Evolutionary conservation across 2,797 vertebrate genomes (phyloP).

Genomic region (Bucorvus abyssinicus): DNA sequence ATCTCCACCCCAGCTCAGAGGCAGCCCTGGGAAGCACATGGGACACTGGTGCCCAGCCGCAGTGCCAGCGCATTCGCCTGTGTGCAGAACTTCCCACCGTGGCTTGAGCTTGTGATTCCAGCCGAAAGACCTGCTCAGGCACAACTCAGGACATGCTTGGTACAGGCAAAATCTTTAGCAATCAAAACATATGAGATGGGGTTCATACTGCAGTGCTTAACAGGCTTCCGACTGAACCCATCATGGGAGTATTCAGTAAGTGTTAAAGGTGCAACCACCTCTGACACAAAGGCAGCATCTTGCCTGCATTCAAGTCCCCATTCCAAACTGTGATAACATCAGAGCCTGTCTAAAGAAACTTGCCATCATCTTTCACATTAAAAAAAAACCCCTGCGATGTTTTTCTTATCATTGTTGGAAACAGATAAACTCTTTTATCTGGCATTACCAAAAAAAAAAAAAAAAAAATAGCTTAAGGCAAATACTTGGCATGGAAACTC

Average conservation of each 20-base stretch:
- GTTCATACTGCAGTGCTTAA: neutral
- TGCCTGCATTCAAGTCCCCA: neutral
- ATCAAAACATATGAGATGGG: neutral
- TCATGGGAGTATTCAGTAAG: neutral
- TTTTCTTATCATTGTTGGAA: neutral
- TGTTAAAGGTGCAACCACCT: neutral
- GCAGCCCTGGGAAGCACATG: neutral
- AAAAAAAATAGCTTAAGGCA: neutral
- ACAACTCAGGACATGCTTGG: accelerated
- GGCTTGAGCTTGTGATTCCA: neutral
- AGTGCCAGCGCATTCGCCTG: neutral
- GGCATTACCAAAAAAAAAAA: neutral
- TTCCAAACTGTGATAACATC: neutral
- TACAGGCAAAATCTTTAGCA: neutral
- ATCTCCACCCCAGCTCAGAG: neutral
- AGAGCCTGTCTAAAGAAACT: neutral
- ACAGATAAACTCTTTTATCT: neutral
- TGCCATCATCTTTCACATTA: neutral
- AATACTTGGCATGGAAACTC: neutral
- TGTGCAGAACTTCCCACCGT: accelerated
- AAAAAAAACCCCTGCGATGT: neutral
- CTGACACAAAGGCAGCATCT: neutral
- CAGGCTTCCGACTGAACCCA: neutral
- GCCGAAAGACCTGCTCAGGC: neutral
- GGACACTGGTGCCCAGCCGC: neutral